A percentile compares a stretch with the other conserved stretches of the same genome.
These are phyloP conservation scores for Cyprinodon diabolis DNA, from an alignment of 2,797 vertebrate species.

Conservation along the genomic window DNA sequence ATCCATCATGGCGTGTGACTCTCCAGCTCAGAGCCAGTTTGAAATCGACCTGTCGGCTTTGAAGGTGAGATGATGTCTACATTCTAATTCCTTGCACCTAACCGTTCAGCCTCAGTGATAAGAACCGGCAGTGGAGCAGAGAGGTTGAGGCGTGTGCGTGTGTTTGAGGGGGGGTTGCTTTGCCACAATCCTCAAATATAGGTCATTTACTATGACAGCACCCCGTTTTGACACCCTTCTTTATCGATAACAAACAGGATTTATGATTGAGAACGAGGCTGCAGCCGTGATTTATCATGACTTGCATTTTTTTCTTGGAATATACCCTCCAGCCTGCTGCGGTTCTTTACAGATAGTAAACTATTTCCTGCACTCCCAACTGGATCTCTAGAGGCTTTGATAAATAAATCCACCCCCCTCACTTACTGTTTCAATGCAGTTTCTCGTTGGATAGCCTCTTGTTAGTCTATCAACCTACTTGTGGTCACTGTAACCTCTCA, in stretches of 20 bases:
- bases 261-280: slow-evolving; percentile 25
- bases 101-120: slow-evolving; percentile 45
- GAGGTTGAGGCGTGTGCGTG: slow-evolving; percentile 3
- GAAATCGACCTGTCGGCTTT: slow-evolving; percentile 93
- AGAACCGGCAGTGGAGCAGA: slow-evolving; percentile 52
- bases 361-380: slow-evolving; percentile 33
- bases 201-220: slow-evolving; percentile 32
- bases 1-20: slow-evolving; percentile 92
- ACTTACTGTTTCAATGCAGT: not conserved
- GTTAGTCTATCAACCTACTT: slow-evolving; percentile 26
- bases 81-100: slow-evolving; percentile 55
- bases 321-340: not conserved
- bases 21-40: slow-evolving; percentile 91
- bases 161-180: not conserved
- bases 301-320: slow-evolving; percentile 35
- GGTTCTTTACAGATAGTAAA: slow-evolving; percentile 47
- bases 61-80: slow-evolving; percentile 83
- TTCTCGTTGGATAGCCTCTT: not conserved
- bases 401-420: not conserved
- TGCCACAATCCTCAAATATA: slow-evolving; percentile 9
- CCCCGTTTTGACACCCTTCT: slow-evolving; percentile 18
- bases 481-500: slow-evolving; percentile 33
- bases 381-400: not conserved
- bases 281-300: slow-evolving; percentile 61
- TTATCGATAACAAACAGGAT: slow-evolving; percentile 15